Evolutionary conservation across 1,140 invertebrate genomes (phyloP), one percentile per base, ranked within the genome.

Genomic region (Drosophila santomea): DNA sequence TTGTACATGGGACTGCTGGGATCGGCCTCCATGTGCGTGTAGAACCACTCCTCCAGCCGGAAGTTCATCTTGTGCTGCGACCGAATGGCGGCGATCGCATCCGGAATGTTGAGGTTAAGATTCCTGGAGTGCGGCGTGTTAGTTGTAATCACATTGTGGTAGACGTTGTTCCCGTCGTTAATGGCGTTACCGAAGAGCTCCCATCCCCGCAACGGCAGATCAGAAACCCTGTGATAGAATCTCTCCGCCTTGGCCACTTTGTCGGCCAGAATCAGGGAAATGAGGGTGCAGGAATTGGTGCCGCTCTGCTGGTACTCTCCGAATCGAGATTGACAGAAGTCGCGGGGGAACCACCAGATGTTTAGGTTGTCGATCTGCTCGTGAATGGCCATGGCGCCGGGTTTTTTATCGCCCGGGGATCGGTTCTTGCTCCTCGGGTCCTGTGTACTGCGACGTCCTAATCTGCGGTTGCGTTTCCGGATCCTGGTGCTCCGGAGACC

Each of bases 21-120:
- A 75, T 91, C 84, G n/a, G 90, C 90, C 50, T 90, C 78, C 81
- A 91, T 80, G 63, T 91, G 90, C n/a, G 90, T 91, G 54, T 91
- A 91, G 54, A 91, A 91, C 90, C 90, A 91, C 64, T 91, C 90
- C 63, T 89, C 77, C 41, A 91, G 72, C 44, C 88, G 79, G 58
- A 91, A 91, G 54, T 90, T 90, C n/a, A 90, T 77, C 39, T 89
- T 79, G 6, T 76, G 72, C 67, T 91, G 90, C 12, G 73, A 73
- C 25, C 80, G 69, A 43, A 91, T 88, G 39, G 90, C 86, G 45
- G 78, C 68, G 32, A 91, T 86, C 0, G 90, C 90, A 35, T 91
- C 90, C 12, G 90, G 90, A 74, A 91, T 91, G 59, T 91, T 91
- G 0, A 91, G 67, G 68, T 91, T 91, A 3, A 80, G 64, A 59